Base-by-base conservation (phyloP, 2,113 vertebrate species). In the Saguinus midas region DNA sequence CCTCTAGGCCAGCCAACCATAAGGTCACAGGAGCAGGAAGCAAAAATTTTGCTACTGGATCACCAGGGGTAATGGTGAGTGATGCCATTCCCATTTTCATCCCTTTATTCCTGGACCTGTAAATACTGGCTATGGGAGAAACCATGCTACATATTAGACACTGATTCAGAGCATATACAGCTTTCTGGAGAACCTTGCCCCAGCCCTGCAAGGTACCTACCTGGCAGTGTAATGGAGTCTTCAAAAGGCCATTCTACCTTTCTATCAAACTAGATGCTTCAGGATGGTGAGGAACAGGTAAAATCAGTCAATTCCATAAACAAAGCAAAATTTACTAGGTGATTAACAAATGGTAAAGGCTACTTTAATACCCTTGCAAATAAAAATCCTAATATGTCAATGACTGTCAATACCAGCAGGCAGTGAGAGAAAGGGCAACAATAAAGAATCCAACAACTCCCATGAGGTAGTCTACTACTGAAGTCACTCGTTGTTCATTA, bases 381-480 rank as follows among this genome's bases (percentile, higher is more conserved):
- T 61, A 14, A 58, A 73, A 29, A 87, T 84, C 45, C 8, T 50
- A 20, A 18, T 11, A 18, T 4, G 12, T 90, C 52, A 7, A 16
- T 29, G 86, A 66, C 45, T 13, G 0, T 35, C 37, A 58, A 6
- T 5, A 13, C 3, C 80, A 78, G 88, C 37, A 18, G 37, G 10
- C 5, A 23, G 52, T 18, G 52, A 23, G 70, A 64, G 55, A 27
- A 5, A 12, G 32, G 13, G 25, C 43, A 40, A 21, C 18, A 76
- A 20, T 35, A 40, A 80, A 23, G 55, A 25, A 55, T 35, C 16
- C 5, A 2, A 3, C 27, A 23, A 2, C 61, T 68, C 29, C 64
- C 18, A 4, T 0, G 0, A 3, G 35, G 29, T 32, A 13, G 7
- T 20, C 58, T 37, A 8, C 35, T 52, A 3, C 18, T 3, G 43